Conservation (phyloP, 2,797 vertebrate species). For the Hoplostethus mediterraneus region DNA sequence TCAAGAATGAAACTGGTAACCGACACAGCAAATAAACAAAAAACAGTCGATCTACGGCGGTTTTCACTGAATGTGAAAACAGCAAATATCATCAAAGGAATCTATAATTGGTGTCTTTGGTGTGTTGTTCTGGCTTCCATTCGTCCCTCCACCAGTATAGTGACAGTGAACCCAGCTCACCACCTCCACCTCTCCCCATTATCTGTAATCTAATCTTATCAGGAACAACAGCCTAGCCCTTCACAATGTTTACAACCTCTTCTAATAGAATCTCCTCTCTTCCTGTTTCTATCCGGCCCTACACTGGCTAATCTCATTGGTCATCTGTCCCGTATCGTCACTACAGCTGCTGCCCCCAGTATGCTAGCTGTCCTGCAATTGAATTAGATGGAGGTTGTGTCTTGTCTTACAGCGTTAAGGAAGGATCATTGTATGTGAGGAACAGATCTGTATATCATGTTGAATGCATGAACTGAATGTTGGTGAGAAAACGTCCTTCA, state of each 20-base stretch:
- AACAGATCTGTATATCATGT: neutral
- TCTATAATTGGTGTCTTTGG: neutral
- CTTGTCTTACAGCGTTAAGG: neutral
- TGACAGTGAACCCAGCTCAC: neutral
- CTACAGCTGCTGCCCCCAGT: neutral
- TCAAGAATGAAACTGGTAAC: neutral
- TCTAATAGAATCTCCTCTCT: constrained; percentile 26
- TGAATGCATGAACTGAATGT: no score
- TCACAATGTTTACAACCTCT: neutral
- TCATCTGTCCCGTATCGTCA: constrained; percentile 5
- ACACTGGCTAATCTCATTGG: constrained; percentile 48
- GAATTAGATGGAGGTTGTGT: neutral
- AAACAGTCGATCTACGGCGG: neutral
- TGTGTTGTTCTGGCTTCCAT: neutral
- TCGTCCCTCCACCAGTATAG: no score
- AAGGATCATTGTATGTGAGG: neutral
- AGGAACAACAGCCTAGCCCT: neutral
- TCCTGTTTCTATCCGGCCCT: constrained; percentile 60
- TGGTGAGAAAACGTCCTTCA: no score
- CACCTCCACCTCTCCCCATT: neutral
- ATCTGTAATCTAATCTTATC: constrained; percentile 18
- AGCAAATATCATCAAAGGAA: neutral
- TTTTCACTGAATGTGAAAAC: neutral
- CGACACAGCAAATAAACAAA: neutral
- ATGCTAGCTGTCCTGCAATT: neutral